Evolutionary conservation across 2,113 vertebrate genomes (phyloP).

Genomic region (Octodon degus): DNA sequence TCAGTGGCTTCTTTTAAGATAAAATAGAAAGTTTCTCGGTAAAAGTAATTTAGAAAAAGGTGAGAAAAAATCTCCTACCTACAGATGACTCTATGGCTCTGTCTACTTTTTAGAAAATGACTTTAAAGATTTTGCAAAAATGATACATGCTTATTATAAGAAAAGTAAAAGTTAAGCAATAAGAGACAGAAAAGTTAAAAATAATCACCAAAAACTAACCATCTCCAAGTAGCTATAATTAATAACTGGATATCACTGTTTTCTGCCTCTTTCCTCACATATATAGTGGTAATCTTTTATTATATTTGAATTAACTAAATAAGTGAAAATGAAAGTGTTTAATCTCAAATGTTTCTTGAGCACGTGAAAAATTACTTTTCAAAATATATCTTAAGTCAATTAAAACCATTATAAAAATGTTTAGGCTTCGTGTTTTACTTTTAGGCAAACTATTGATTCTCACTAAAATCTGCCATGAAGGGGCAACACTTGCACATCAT

Average conservation of each 20-base stretch:
- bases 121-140: constrained; percentile 39
- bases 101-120: constrained; percentile 16
- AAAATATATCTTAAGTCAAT: constrained; percentile 17
- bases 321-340: background rate
- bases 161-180: constrained; percentile 32
- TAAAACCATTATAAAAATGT: constrained; percentile 16
- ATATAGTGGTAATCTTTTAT: background rate
- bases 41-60: constrained; percentile 66
- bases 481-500: background rate
- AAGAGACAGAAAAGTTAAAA: background rate
- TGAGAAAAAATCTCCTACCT: constrained; percentile 14
- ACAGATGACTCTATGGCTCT: constrained; percentile 21
- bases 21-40: constrained; percentile 66
- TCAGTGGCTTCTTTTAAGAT: constrained; percentile 59
- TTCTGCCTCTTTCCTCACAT: background rate
- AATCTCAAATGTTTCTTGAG: background rate
- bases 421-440: constrained; percentile 8
- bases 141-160: background rate
- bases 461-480: background rate
- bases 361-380: background rate
- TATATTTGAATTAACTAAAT: background rate
- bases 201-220: background rate
- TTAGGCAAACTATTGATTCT: background rate
- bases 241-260: background rate
- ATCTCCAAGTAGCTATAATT: background rate